Percentiles rank a stretch among this genome's conserved stretches.
Conservation (phyloP, 2,113 vertebrate genomes). For the Rallus limicola region DNA sequence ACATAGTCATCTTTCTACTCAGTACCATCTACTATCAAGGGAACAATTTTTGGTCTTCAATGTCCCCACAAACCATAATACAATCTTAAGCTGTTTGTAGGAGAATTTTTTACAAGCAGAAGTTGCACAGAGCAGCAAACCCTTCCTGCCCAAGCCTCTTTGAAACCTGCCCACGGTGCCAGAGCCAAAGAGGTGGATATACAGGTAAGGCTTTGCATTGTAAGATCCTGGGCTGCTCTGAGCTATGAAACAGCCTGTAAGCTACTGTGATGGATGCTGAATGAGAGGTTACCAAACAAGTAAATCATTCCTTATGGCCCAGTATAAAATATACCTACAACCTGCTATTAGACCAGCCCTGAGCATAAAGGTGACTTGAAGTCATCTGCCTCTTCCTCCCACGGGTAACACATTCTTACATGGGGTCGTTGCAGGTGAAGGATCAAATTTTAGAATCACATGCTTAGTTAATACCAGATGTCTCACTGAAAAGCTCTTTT, state of each 20-base stretch:
- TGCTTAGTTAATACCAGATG: constrained; percentile 59
- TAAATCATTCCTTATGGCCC: background rate
- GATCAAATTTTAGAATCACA: constrained; percentile 1
- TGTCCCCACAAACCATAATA: background rate
- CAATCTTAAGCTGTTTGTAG: background rate
- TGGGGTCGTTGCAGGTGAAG: constrained; percentile 37
- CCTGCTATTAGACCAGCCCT: background rate
- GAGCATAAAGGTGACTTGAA: background rate
- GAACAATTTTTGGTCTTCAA: background rate
- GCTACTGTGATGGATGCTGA: background rate
- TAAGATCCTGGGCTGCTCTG: background rate
- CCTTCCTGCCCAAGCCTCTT: background rate
- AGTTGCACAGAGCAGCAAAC: background rate
- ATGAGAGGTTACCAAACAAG: background rate
- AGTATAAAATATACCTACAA: background rate
- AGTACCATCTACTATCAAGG: background rate
- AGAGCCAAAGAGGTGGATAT: background rate
- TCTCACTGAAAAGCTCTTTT: constrained; percentile 49
- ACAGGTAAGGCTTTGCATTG: background rate
- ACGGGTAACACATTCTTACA: background rate
- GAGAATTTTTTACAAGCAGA: background rate
- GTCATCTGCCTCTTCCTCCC: constrained; percentile 22
- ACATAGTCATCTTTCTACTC: background rate
- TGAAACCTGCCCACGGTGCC: background rate
- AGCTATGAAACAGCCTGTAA: background rate